A percentile compares a stretch with the other conserved stretches of the same genome.
Evolutionary conservation across 2,888 invertebrate genomes (phyloP).

Genomic region (Dromius quadrimaculatus): DNA sequence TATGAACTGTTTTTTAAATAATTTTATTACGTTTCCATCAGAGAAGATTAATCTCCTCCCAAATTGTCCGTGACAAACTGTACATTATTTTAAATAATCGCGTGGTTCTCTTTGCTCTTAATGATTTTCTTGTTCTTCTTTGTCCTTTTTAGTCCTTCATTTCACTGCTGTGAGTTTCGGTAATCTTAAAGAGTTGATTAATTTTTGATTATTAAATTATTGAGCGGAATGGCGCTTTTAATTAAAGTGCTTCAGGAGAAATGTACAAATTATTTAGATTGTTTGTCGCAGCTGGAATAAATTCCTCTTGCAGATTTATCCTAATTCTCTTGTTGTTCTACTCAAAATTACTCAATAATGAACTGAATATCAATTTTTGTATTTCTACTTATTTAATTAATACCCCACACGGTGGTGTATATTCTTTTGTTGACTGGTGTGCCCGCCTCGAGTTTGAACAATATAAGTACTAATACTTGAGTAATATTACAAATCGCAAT

Average conservation of each 20-base stretch:
- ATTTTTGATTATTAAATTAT: constrained; percentile 49
- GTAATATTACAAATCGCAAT: no score
- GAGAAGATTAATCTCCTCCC: constrained; percentile 34
- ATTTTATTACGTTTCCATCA: constrained; percentile 50
- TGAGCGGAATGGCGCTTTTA: constrained; percentile 34
- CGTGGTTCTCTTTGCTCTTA: no score
- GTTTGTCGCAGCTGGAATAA: constrained; percentile 27
- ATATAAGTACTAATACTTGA: no score
- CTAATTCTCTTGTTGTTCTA: constrained; percentile 19
- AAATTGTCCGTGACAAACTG: constrained; percentile 46
- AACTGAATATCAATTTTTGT: constrained; percentile 6
- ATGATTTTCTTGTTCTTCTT: constrained; percentile 38
- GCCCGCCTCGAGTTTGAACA: no score
- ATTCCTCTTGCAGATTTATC: constrained; percentile 19
- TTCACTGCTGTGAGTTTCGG: constrained; percentile 21
- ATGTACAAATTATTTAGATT: constrained; percentile 27
- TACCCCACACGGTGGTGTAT: no score
- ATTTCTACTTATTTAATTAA: no score
- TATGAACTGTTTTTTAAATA: constrained; percentile 47
- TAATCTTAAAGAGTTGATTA: constrained; percentile 40
- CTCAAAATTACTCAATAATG: constrained; percentile 12
- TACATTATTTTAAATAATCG: constrained; percentile 47
- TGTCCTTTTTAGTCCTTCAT: background rate
- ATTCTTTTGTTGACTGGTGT: no score
- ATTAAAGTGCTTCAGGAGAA: constrained; percentile 23